These are phyloP conservation scores for Cephus nigrinus DNA, from an alignment of 2,888 invertebrate species.

Conservation along the genomic window DNA sequence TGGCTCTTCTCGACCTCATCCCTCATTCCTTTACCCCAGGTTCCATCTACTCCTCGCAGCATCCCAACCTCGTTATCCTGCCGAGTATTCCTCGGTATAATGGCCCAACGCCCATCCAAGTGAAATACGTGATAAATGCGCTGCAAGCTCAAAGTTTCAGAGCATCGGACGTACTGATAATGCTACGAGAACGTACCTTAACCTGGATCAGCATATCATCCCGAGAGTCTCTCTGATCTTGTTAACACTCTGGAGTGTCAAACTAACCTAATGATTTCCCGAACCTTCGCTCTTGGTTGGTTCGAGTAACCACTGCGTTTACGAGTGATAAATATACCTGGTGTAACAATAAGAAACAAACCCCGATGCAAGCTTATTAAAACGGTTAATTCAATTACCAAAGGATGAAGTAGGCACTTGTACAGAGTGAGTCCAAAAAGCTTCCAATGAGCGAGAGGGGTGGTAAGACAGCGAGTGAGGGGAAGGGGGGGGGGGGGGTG, in stretches of 20 bases:
- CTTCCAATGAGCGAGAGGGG: conserved; percentile 19
- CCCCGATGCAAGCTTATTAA: background rate
- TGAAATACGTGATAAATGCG: conserved; percentile 31
- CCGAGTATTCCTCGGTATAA: conserved; percentile 33
- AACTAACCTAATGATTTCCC: background rate
- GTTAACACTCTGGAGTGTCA: background rate
- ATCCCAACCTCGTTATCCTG: conserved; percentile 47
- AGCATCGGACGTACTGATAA: conserved; percentile 51
- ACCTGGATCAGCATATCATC: background rate
- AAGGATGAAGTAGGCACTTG: background rate
- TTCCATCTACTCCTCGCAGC: background rate
- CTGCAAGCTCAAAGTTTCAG: conserved; percentile 43
- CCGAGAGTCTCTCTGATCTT: background rate
- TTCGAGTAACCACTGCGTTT: background rate
- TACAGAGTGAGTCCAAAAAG: conserved; percentile 13
- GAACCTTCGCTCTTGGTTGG: background rate
- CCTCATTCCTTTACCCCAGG: background rate
- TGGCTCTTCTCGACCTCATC: conserved; percentile 2
- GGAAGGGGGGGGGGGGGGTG: background rate
- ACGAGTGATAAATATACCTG: background rate
- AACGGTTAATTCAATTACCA: conserved; percentile 31
- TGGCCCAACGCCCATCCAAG: conserved; percentile 22
- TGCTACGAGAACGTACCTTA: conserved; percentile 24
- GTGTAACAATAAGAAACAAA: background rate
- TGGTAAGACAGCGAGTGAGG: background rate